Percentiles rank a stretch among this genome's conserved stretches.
Conservation (phyloP, 2,888 invertebrate genomes). For the Rhyacophila evoluta region DNA sequence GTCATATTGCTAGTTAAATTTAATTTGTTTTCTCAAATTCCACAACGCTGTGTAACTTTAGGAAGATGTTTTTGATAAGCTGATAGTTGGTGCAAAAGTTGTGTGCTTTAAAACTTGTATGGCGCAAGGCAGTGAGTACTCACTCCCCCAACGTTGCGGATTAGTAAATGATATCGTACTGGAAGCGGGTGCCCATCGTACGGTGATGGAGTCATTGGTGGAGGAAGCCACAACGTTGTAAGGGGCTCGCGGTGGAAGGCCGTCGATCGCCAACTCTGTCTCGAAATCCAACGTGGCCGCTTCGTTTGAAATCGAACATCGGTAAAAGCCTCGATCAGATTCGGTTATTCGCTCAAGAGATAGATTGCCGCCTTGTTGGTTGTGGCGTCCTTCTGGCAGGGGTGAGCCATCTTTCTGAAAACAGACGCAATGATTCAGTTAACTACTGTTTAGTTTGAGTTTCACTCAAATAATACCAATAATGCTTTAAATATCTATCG, state of each 20-base stretch:
- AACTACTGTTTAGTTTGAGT: too few species aligned
- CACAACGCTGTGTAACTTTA: too few species aligned
- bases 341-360: slow-evolving; percentile 85
- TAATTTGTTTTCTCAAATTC: too few species aligned
- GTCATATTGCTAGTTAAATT: too few species aligned
- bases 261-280: slow-evolving; percentile 85
- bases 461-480: too few species aligned
- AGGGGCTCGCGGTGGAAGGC: slow-evolving; percentile 91
- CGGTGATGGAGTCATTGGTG: slow-evolving; percentile 77
- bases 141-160: slow-evolving; percentile 45
- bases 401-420: slow-evolving; percentile 75
- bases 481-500: too few species aligned
- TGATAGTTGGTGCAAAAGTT: not conserved
- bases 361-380: slow-evolving; percentile 81
- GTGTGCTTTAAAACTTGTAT: not conserved
- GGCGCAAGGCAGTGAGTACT: slow-evolving; percentile 31
- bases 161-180: slow-evolving; percentile 46
- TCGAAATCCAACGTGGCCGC: slow-evolving; percentile 87
- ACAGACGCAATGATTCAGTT: too few species aligned
- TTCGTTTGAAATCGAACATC: slow-evolving; percentile 87
- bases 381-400: slow-evolving; percentile 76
- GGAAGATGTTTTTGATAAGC: too few species aligned
- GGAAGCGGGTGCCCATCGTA: slow-evolving; percentile 83
- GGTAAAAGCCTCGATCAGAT: slow-evolving; percentile 88
- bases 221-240: slow-evolving; percentile 86